Percentiles rank a stretch among this genome's conserved stretches.
phyloP scores from a whole-genome alignment of 2,888 invertebrate species.

The Stictocephala bisonia region DNA sequence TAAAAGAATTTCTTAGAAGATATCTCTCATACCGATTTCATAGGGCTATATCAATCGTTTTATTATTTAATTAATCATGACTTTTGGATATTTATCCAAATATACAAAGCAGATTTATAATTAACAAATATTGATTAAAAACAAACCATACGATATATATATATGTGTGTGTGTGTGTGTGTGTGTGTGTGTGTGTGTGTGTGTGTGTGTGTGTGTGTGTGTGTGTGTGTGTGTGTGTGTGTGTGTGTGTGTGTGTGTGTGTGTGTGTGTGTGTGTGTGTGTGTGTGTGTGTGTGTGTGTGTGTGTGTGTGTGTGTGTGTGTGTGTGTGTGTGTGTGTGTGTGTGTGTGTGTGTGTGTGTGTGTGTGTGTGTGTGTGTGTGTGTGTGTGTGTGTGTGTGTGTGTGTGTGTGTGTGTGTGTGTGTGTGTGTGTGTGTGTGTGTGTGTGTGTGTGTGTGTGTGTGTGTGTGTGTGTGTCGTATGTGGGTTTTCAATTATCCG shows the following conservation, averaged over 20 bases:
- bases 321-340: slow-evolving; percentile 2
- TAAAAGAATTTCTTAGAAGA: no score
- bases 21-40: no score
- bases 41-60: no score
- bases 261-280: slow-evolving; percentile 13
- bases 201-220: slow-evolving; percentile 13
- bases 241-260: slow-evolving; percentile 13
- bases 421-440: neutral
- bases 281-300: slow-evolving; percentile 9
- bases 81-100: no score
- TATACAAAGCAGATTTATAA: no score
- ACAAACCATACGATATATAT: no score
- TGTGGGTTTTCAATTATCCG: no score
- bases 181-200: slow-evolving; percentile 9
- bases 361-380: slow-evolving; percentile 4
- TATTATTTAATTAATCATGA: no score
- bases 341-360: slow-evolving; percentile 9
- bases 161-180: slow-evolving; percentile 13
- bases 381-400: neutral
- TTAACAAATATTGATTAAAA: neutral
- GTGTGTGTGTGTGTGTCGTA: no score
- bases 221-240: slow-evolving; percentile 13
- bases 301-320: slow-evolving; percentile 13
- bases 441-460: no score
- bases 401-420: neutral